Evolutionary conservation across 64 coral and sea anemone genomes (phyloP).

Genomic region (Porites lutea): DNA sequence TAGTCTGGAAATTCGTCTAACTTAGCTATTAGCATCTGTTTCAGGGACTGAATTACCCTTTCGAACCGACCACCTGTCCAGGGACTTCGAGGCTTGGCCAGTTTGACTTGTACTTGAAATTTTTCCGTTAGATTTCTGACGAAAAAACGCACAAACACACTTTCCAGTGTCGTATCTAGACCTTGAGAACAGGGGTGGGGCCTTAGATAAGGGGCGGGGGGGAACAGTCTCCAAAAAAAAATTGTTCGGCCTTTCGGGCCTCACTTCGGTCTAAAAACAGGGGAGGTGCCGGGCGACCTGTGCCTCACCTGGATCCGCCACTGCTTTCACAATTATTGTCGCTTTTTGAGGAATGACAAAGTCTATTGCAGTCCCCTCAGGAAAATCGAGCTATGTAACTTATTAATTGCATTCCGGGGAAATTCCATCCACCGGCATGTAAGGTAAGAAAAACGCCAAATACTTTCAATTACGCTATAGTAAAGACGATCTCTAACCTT

Average conservation of each 20-base stretch:
- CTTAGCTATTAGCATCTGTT: not conserved
- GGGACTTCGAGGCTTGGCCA: slow-evolving; percentile 4
- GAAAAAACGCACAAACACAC: not conserved
- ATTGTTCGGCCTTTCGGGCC: too few relatives aligned
- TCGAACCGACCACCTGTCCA: slow-evolving; percentile 28
- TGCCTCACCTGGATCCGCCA: too few relatives aligned
- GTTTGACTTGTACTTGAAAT: slow-evolving; percentile 10
- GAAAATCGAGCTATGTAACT: not conserved
- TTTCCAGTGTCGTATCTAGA: not conserved
- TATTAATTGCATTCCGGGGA: too few relatives aligned
- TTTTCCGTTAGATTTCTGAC: not conserved
- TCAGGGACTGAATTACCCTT: not conserved
- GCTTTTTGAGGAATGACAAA: too few relatives aligned
- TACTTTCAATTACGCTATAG: not conserved
- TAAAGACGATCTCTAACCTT: not conserved
- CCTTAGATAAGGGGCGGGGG: too few relatives aligned
- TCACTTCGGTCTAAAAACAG: too few relatives aligned
- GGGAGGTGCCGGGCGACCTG: too few relatives aligned
- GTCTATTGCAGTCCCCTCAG: not conserved
- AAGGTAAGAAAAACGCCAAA: not conserved
- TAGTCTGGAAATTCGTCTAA: not conserved
- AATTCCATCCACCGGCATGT: not conserved
- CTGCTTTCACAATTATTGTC: too few relatives aligned
- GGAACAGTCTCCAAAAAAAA: too few relatives aligned
- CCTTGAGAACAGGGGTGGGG: not conserved